Base-by-base conservation (phyloP, 2,888 invertebrate species). In the Mimas tiliae region DNA sequence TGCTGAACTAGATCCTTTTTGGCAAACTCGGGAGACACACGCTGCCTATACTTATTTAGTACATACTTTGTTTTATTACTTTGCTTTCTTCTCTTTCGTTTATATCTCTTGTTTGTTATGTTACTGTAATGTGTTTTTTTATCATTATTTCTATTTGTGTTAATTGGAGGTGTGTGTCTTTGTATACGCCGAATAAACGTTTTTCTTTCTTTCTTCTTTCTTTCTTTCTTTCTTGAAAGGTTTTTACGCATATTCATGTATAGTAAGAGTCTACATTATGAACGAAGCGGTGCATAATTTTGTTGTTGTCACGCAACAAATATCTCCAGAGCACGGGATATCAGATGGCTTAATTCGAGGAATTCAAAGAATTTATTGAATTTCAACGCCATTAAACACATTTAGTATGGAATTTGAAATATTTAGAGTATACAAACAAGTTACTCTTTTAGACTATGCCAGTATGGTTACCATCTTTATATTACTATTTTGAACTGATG, bases 351-450 rank as follows among this genome's bases (percentile, higher is more conserved):
- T 58, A 42, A 42, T 58, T 38, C 16, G 55, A 38, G 9, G 55
- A 55, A 55, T 55, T 42, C 19, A 4, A 58, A 58, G 11, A 58
- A 58, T 58, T 58, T 42, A 58, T 58, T 16, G 6, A 50, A 58
- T 11, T 42, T 58, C 16, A 19, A 38, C 42, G 38, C 42, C n/a
- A 58, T 58, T 42, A 58, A 6, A 12, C 19, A 42, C 38, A 58
- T 58, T 58, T 38, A 19, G 58, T 19, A 58, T 38, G 58, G 58
- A 58, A 58, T 58, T 58, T 42, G 1, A n/a, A 42, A 16, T 42
- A 42, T 58, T 58, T 42, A 19, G 42, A 42, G 42, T 58, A 12
- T 58, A n/a, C 11, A 16, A 16, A 34, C 38, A 34, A 16, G 47
- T 47, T 1, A 47, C 47, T 47, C 19, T 6, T 21, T 11, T 21